phyloP scores from a whole-genome alignment of 2,797 vertebrate genomes.

The Rhinogobio ventralis region DNA sequence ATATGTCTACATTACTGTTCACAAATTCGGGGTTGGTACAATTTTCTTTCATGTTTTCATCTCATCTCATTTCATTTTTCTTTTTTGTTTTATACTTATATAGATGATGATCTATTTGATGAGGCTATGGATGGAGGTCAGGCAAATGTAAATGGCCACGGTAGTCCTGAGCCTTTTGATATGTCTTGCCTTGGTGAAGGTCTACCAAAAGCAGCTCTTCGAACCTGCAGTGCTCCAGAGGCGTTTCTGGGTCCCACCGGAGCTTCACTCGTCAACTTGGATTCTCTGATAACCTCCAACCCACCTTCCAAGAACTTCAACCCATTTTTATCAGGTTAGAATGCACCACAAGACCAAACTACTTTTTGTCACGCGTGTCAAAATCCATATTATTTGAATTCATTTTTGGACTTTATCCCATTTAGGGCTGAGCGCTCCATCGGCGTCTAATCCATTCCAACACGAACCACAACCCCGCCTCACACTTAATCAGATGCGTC shows the following conservation, averaged over 20 bases:
- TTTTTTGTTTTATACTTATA: background rate
- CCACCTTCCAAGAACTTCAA: constrained; percentile 82
- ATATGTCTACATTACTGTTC: too few species aligned
- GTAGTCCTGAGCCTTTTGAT: constrained; percentile 83
- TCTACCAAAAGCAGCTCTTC: constrained; percentile 74
- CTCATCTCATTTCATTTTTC: background rate
- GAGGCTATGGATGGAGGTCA: constrained; percentile 84
- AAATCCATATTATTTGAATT: background rate
- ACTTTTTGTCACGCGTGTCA: background rate
- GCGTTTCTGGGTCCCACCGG: constrained; percentile 88
- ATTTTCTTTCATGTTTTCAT: background rate
- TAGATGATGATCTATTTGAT: constrained; percentile 89
- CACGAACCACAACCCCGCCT: constrained; percentile 81
- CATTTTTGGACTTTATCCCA: constrained; percentile 3
- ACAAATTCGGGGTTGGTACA: too few species aligned
- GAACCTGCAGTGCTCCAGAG: constrained; percentile 84
- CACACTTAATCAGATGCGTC: constrained; percentile 89
- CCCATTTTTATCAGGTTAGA: constrained; percentile 87
- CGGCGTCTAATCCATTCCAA: constrained; percentile 90
- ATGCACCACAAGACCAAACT: background rate
- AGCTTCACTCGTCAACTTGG: constrained; percentile 92
- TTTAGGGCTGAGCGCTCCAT: constrained; percentile 82
- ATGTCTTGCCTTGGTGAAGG: constrained; percentile 80
- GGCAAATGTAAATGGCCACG: constrained; percentile 79
- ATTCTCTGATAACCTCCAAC: constrained; percentile 82